Percentiles rank a stretch among this genome's conserved stretches.
phyloP scores from a whole-genome alignment of 1,140 invertebrate genomes.

The Panulirus ornatus region DNA sequence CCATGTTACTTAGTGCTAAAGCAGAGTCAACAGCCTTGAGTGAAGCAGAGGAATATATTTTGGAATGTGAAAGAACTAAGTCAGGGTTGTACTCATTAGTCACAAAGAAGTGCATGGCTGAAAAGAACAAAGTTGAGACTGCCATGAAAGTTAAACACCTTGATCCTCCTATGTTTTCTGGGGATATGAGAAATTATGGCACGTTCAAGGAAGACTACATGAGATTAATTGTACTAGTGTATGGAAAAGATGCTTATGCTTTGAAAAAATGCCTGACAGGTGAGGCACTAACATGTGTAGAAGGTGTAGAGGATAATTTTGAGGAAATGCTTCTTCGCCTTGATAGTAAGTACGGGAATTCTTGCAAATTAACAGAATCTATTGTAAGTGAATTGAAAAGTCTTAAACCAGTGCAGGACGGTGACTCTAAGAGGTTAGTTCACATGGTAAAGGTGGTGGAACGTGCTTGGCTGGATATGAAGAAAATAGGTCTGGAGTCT shows the following conservation, averaged over 20 bases:
- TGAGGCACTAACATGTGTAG: neutral
- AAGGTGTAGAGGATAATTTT: neutral
- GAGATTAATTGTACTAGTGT: too few relatives aligned
- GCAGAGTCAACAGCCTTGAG: too few relatives aligned
- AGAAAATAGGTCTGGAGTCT: constrained; percentile 6
- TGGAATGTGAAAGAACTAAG: too few relatives aligned
- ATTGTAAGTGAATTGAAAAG: constrained; percentile 22
- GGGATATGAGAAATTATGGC: too few relatives aligned
- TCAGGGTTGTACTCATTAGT: too few relatives aligned
- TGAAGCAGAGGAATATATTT: too few relatives aligned
- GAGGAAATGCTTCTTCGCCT: neutral
- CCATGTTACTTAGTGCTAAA: too few relatives aligned
- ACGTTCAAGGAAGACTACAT: too few relatives aligned
- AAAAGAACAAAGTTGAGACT: too few relatives aligned
- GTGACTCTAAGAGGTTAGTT: constrained; percentile 1
- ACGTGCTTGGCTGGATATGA: neutral
- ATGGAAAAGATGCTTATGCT: constrained; percentile 7
- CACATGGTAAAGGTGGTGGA: neutral
- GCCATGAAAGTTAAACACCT: too few relatives aligned
- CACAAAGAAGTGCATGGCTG: too few relatives aligned
- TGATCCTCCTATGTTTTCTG: too few relatives aligned
- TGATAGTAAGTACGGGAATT: constrained; percentile 6
- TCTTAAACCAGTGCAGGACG: neutral
- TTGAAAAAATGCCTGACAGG: constrained; percentile 8
- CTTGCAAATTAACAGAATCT: neutral